These are phyloP conservation scores for Varroa destructor DNA, from an alignment of 1,140 invertebrate species.

Conservation along the genomic window DNA sequence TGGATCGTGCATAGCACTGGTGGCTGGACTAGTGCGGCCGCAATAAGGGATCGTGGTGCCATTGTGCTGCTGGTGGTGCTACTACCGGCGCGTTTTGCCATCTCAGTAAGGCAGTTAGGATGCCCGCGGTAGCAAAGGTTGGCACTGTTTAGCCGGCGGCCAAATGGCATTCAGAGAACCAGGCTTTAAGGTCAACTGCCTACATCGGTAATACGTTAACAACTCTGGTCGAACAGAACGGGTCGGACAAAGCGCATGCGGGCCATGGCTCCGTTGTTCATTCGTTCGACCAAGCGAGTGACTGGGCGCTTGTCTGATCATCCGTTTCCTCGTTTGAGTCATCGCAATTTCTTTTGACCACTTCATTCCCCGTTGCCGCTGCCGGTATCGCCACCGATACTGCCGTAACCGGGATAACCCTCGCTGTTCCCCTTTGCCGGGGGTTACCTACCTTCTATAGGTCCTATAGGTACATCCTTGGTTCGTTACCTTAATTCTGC, in stretches of 20 bases:
- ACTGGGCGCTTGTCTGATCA: neutral
- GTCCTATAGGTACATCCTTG: no score
- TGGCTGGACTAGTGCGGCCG: no score
- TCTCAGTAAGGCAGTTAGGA: neutral
- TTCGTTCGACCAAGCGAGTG: neutral
- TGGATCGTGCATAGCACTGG: no score
- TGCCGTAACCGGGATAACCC: no score
- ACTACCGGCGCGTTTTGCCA: neutral
- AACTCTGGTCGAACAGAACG: neutral
- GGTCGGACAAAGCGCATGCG: neutral
- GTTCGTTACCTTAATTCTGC: no score
- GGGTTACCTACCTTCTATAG: no score
- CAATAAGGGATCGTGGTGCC: neutral
- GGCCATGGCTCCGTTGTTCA: neutral
- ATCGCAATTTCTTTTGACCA: neutral
- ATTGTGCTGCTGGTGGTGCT: neutral
- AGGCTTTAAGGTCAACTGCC: slow-evolving; percentile 11
- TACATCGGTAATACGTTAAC: slow-evolving; percentile 27
- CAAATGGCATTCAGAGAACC: no score
- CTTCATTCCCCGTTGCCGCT: no score
- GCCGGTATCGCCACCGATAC: no score
- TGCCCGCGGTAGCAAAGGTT: neutral
- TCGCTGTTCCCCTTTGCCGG: no score
- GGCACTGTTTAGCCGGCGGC: neutral
- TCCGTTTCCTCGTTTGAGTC: neutral